Evolutionary conservation across 2,797 vertebrate species (phyloP).

Genomic region (Falco berigora): DNA sequence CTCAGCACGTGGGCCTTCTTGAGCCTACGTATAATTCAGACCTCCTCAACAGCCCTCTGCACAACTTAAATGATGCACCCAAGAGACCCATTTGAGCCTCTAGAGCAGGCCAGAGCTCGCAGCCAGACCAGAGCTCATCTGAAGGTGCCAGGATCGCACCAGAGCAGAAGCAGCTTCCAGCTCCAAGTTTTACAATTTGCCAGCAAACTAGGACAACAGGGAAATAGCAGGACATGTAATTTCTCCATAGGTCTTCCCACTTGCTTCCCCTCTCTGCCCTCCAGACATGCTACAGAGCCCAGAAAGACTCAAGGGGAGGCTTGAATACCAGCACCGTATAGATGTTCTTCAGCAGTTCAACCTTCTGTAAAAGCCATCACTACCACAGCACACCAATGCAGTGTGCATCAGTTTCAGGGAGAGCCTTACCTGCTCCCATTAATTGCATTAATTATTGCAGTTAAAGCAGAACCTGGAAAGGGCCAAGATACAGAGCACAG

Average conservation of each 20-base stretch:
- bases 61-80: not conserved
- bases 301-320: not conserved
- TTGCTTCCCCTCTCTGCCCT: not conserved
- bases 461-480: not conserved
- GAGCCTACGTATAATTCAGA: not conserved
- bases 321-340: not conserved
- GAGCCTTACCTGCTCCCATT: not conserved
- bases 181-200: not conserved
- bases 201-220: not conserved
- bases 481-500: not conserved
- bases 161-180: not conserved
- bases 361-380: not conserved
- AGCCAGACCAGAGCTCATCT: not conserved
- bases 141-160: not conserved
- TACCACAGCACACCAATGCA: not conserved
- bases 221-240: not conserved
- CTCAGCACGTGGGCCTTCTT: not conserved
- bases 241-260: not conserved
- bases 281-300: not conserved
- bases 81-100: not conserved
- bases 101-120: not conserved
- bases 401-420: not conserved
- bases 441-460: not conserved
- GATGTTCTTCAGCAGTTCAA: not conserved
- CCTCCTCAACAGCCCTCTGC: not conserved